Evolutionary conservation across 1,140 invertebrate genomes (phyloP).

Genomic region (Cardiocondyla obscurior): DNA sequence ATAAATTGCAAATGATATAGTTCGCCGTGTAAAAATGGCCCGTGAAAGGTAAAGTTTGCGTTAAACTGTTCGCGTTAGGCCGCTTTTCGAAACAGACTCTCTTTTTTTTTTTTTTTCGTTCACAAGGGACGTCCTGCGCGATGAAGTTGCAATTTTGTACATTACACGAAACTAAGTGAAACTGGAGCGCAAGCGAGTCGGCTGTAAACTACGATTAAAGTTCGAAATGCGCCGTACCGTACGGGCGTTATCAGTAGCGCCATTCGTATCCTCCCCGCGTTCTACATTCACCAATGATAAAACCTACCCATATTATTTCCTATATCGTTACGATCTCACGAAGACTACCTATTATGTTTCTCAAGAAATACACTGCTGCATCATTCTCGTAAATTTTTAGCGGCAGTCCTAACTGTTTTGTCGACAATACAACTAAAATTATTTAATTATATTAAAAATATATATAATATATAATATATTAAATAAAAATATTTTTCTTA

Average conservation of each 20-base stretch:
- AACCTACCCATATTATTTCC: slow-evolving; percentile 43
- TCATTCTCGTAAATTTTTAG: neutral
- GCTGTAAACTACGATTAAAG: slow-evolving; percentile 65
- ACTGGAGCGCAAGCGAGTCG: slow-evolving; percentile 41
- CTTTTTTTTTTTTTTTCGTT: too few relatives aligned
- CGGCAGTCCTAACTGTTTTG: neutral
- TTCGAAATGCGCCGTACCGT: slow-evolving; percentile 47
- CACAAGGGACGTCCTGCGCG: neutral
- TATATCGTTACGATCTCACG: slow-evolving; percentile 12
- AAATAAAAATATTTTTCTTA: too few relatives aligned
- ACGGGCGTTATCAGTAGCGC: slow-evolving; percentile 50
- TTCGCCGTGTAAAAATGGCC: neutral
- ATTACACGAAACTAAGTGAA: slow-evolving; percentile 45
- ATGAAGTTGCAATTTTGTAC: slow-evolving; percentile 44
- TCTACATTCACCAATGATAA: slow-evolving; percentile 49
- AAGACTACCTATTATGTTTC: slow-evolving; percentile 2
- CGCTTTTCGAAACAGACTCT: slow-evolving; percentile 11
- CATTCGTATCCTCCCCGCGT: slow-evolving; percentile 25
- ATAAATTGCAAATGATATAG: neutral
- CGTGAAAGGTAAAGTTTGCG: neutral
- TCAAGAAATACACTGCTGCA: slow-evolving; percentile 13
- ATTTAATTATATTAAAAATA: too few relatives aligned
- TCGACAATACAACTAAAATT: neutral
- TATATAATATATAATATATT: too few relatives aligned
- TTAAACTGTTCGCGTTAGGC: neutral